Evolutionary conservation across 2,797 vertebrate genomes (phyloP).

Genomic region (Acomys russatus): DNA sequence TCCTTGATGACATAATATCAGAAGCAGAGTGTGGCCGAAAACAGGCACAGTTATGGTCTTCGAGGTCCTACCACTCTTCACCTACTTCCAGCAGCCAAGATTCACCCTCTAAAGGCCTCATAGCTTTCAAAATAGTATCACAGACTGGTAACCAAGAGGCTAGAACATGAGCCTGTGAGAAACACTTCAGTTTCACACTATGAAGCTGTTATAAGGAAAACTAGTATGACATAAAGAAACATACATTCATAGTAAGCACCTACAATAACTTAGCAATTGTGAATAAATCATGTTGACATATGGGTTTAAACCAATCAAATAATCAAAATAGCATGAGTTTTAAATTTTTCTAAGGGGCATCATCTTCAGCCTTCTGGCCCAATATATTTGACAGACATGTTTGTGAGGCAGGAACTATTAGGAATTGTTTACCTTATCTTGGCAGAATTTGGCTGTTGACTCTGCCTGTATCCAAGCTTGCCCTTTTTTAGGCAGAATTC

Average conservation of each 20-base stretch:
- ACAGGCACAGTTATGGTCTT: background rate
- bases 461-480: no score
- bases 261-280: background rate
- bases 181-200: background rate
- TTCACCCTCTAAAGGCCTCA: background rate
- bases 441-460: no score
- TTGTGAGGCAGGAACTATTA: no score
- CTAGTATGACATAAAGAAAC: background rate
- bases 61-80: background rate
- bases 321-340: background rate
- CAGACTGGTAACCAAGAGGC: background rate
- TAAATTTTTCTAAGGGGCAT: no score
- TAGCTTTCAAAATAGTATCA: background rate
- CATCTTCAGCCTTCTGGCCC: no score
- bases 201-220: background rate
- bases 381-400: no score
- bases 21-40: background rate
- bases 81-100: background rate
- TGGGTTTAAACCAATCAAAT: background rate
- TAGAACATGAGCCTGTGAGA: background rate
- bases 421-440: no score
- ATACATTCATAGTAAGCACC: background rate
- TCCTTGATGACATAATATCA: background rate
- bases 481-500: no score
- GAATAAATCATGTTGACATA: background rate